phyloP scores from a whole-genome alignment of 1,140 invertebrate genomes.

The Apis florea region DNA sequence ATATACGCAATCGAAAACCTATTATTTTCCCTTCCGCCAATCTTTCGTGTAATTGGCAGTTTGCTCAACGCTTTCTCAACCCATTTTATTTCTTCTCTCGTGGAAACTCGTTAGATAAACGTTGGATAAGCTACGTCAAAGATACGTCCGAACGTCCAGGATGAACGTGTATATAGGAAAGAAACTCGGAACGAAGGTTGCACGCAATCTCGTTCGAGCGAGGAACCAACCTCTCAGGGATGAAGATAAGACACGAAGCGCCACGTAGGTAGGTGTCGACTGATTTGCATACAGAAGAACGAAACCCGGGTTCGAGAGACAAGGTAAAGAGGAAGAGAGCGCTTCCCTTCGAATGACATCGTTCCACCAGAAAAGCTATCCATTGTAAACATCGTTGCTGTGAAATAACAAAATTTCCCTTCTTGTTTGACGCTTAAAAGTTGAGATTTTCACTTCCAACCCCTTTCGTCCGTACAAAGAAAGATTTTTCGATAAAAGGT shows the following conservation, averaged over 20 bases:
- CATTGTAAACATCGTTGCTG: not conserved
- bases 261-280: slow-evolving; percentile 66
- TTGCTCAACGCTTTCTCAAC: not conserved
- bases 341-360: not conserved
- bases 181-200: slow-evolving; percentile 52
- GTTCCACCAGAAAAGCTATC: slow-evolving; percentile 26
- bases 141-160: slow-evolving; percentile 54
- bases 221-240: slow-evolving; percentile 56
- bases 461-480: too few species aligned
- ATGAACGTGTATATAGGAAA: slow-evolving; percentile 41
- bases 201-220: slow-evolving; percentile 66
- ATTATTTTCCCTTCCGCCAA: slow-evolving; percentile 5
- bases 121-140: slow-evolving; percentile 57
- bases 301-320: slow-evolving; percentile 22
- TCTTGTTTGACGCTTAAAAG: not conserved
- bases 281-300: slow-evolving; percentile 70
- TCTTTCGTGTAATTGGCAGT: not conserved
- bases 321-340: not conserved
- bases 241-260: slow-evolving; percentile 71
- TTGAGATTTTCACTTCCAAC: too few species aligned
- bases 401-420: not conserved
- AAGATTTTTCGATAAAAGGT: too few species aligned
- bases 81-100: slow-evolving; percentile 41
- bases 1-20: not conserved
- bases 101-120: slow-evolving; percentile 53